Base-by-base conservation (phyloP, 2,888 invertebrate genomes). In the Ischnura elegans region DNA sequence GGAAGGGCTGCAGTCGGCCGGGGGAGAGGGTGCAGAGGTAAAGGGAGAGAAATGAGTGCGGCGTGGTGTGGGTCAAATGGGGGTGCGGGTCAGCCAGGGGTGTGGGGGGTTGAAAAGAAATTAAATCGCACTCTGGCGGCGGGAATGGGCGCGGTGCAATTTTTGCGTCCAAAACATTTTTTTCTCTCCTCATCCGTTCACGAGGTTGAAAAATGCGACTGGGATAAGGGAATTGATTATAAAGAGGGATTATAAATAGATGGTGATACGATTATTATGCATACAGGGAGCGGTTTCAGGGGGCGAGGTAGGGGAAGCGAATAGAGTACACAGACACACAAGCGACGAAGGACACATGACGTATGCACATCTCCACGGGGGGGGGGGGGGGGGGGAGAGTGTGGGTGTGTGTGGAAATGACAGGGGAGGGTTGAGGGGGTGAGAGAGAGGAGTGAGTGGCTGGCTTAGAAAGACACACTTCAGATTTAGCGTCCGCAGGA, bases 401-500 rank as follows among this genome's bases (percentile, higher is more conserved):
- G 87, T n/a, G 1, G 45, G 55, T 43, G 19, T 43, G n/a, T 66
- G n/a, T 29, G 86, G 45, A n/a, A n/a, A n/a, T n/a, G 87, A n/a
- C 10, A 6, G n/a, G 13, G 10, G 47, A 87, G 46, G 0, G 4
- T 2, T 6, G 51, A 16, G 29, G 29, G 47, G 29, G 25, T 21
- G 6, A 87, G 43, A 36, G 51, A 8, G 87, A 0, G 45, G 55
- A 45, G 19, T 43, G n/a, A 90, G n/a, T 29, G 86, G 45, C 36
- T 10, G 42, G 47, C 42, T 51, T 43, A 55, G 36, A 87, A 87
- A 51, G 51, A 10, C 51, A 51, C 29, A 87, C n/a, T 10, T 43
- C 43, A 61, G 55, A 55, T 90, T 90, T 90, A 90, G 90, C 21
- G 25, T 90, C 61, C 61, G 43, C 43, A n/a, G 90, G 61, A 61